These are phyloP conservation scores for Oscheius sp. DNA, from an alignment of 2,888 invertebrate genomes.

Conservation along the genomic window DNA sequence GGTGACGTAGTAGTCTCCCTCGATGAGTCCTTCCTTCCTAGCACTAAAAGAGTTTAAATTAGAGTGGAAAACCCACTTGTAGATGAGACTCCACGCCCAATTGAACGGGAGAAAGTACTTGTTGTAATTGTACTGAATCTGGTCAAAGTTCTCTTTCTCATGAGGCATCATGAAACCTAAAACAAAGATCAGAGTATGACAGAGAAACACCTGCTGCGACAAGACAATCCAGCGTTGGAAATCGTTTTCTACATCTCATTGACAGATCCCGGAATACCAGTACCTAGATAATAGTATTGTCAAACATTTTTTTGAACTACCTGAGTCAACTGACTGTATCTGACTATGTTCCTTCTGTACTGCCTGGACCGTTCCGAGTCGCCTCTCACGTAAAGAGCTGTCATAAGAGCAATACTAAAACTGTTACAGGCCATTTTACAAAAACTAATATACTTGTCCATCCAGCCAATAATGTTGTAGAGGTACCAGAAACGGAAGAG, in stretches of 20 bases:
- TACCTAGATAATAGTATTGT: conserved; percentile 36
- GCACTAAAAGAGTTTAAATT: conserved; percentile 38
- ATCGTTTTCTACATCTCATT: conserved; percentile 59
- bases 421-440: not conserved
- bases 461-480: conserved; percentile 62
- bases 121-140: conserved; percentile 61
- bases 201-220: conserved; percentile 50
- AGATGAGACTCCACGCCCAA: conserved; percentile 58
- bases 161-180: conserved; percentile 62
- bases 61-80: conserved; percentile 33
- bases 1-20: conserved; percentile 57
- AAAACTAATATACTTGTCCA: conserved; percentile 52
- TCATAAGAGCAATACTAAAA: conserved; percentile 59
- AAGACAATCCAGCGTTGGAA: conserved; percentile 61
- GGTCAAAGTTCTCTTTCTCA: conserved; percentile 61
- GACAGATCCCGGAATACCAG: conserved; percentile 61
- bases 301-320: conserved; percentile 23
- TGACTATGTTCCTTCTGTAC: conserved; percentile 59
- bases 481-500: conserved; percentile 56
- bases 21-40: conserved; percentile 55
- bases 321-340: conserved; percentile 59
- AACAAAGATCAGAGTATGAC: not conserved
- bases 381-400: conserved; percentile 62
- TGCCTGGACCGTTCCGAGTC: conserved; percentile 49
- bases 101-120: conserved; percentile 60